These are phyloP conservation scores for Whitmania pigra DNA, from an alignment of 1,140 invertebrate genomes.

Conservation along the genomic window DNA sequence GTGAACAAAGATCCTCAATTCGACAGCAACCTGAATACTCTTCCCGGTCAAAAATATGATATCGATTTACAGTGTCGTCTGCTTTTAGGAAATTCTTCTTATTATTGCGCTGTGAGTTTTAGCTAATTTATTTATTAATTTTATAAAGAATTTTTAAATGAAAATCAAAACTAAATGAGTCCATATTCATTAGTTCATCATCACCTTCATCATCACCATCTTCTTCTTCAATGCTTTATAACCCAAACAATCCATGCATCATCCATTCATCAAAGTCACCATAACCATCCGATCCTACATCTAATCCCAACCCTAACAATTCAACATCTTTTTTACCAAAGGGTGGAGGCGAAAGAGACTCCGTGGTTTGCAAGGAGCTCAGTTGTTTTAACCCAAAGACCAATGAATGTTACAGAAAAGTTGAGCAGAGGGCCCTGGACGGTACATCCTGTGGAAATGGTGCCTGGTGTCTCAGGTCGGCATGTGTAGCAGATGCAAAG, in stretches of 20 bases:
- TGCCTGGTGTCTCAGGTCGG: slow-evolving; percentile 25
- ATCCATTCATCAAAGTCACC: too few species aligned
- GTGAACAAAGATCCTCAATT: slow-evolving; percentile 18
- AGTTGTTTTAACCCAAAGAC: background rate
- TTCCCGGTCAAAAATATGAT: slow-evolving; percentile 27
- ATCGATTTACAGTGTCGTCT: slow-evolving; percentile 30
- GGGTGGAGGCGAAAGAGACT: background rate
- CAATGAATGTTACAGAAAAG: background rate
- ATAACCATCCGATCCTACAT: too few species aligned
- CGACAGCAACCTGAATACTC: slow-evolving; percentile 21
- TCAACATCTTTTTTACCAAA: too few species aligned
- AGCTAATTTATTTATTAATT: too few species aligned
- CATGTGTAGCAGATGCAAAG: slow-evolving; percentile 23
- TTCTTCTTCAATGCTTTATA: too few species aligned
- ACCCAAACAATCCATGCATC: too few species aligned
- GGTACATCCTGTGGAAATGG: slow-evolving; percentile 17
- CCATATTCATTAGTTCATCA: too few species aligned
- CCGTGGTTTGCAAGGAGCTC: background rate
- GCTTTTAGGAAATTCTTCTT: slow-evolving; percentile 29
- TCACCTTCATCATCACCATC: too few species aligned
- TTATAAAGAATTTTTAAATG: too few species aligned
- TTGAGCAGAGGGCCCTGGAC: slow-evolving; percentile 18
- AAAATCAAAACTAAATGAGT: too few species aligned
- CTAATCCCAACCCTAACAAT: too few species aligned
- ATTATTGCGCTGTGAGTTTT: slow-evolving; percentile 31